Conservation (phyloP, 2,888 invertebrate species). For the Drosophila mimetica region DNA sequence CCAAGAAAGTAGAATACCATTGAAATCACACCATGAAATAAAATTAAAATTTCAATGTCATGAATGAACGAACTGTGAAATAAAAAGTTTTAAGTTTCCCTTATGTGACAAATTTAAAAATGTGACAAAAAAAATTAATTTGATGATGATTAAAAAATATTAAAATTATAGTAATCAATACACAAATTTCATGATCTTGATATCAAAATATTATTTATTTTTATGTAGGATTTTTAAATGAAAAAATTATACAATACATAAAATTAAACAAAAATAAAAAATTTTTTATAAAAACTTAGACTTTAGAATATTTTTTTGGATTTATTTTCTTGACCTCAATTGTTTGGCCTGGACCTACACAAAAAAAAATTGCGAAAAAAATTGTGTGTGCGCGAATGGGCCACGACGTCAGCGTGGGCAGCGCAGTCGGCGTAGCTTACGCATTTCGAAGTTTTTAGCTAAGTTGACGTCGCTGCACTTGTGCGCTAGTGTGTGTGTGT, state of each 20-base stretch:
- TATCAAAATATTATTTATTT: too few relatives aligned
- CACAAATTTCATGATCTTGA: too few relatives aligned
- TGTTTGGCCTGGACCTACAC: constrained; percentile 36
- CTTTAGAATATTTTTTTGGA: not conserved
- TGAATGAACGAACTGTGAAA: not conserved
- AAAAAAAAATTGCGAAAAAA: constrained; percentile 43
- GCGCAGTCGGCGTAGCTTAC: constrained; percentile 30
- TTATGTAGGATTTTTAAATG: too few relatives aligned
- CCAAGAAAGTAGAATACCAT: not conserved
- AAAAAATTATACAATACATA: too few relatives aligned
- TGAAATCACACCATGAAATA: too few relatives aligned
- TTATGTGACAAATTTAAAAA: not conserved
- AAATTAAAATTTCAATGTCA: too few relatives aligned
- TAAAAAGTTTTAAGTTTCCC: too few relatives aligned
- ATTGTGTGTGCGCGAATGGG: constrained; percentile 53
- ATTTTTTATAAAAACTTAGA: too few relatives aligned
- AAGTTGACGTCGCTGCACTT: constrained; percentile 45
- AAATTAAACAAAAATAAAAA: too few relatives aligned
- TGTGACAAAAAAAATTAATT: not conserved
- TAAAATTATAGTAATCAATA: too few relatives aligned
- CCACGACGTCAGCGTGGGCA: constrained; percentile 19
- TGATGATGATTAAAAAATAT: not conserved
- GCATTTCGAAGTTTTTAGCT: constrained; percentile 62
- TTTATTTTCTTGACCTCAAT: not conserved
- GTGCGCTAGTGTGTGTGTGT: constrained; percentile 16